Evolutionary conservation across 2,888 invertebrate genomes (phyloP), one percentile per base, ranked within the genome.

Genomic region (Drosophila barbarae): DNA sequence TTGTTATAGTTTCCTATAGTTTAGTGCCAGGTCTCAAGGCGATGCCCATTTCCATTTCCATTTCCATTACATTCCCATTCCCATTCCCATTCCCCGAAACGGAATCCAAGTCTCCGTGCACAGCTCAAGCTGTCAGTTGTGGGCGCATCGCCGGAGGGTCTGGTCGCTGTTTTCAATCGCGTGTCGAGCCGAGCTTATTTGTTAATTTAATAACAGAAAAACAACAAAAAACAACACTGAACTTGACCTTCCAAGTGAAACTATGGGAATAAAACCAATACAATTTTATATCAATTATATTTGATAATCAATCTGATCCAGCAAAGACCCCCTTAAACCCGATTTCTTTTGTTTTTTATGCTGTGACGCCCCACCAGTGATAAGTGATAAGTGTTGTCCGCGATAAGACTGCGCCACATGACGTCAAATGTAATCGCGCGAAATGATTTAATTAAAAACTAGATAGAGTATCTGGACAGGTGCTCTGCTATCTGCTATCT

Each of bases 391-490:
- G 21, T n/a, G 8, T 18, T 9, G 3, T 2, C 12, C 4, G 39
- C 35, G 81, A 84, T 77, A 77, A 77, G 57, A 74, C 67, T 87
- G 88, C 79, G 73, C 18, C 84, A 69, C 70, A 69, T 84, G 84
- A 76, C 84, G 79, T 79, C 84, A 84, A 60, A 21, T 18, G 23
- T 53, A 54, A 54, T 23, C 23, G 60, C 46, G 30, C 47, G 34
- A 8, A 49, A 46, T 56, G 56, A 58, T 71, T 65, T 63, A 63
- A 65, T 70, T 58, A 35, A 44, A 56, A 41, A 4, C 4, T 9
- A 53, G 23, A 56, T 42, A 44, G 44, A 30, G 30, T 47, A 47
- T 47, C 46, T 44, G 26, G 30, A 32, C 41, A 35, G 49, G 34
- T 50, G 42, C 13, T n/a, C n/a, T n/a, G n/a, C n/a, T n/a, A n/a